Conservation (phyloP, 2,888 invertebrate species). For the Subacronicta megacephala region DNA sequence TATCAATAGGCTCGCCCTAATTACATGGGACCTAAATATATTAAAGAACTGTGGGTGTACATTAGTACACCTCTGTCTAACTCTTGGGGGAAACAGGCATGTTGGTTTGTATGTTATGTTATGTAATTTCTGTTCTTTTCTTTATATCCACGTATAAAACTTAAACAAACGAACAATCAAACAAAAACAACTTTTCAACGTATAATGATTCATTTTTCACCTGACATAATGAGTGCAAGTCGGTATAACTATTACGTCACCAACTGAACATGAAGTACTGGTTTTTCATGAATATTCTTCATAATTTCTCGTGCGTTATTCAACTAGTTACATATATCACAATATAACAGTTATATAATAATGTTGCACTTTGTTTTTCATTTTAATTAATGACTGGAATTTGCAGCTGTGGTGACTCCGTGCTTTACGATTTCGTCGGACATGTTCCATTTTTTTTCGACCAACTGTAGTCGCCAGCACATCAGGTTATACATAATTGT, state of each 20-base stretch:
- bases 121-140: too few relatives aligned
- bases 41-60: too few relatives aligned
- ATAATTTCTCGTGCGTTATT: slow-evolving; percentile 49
- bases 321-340: slow-evolving; percentile 48
- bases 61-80: too few relatives aligned
- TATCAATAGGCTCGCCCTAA: too few relatives aligned
- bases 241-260: slow-evolving; percentile 24
- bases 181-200: slow-evolving; percentile 1
- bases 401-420: slow-evolving; percentile 16
- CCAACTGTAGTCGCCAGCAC: too few relatives aligned
- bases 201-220: slow-evolving; percentile 19
- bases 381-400: slow-evolving; percentile 44
- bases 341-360: slow-evolving; percentile 51
- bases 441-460: slow-evolving; percentile 1
- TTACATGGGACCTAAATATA: too few relatives aligned
- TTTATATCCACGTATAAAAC: too few relatives aligned
- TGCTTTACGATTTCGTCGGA: slow-evolving; percentile 12
- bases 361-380: slow-evolving; percentile 30
- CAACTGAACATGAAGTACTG: slow-evolving; percentile 27
- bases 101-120: too few relatives aligned
- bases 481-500: too few relatives aligned
- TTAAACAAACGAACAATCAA: too few relatives aligned
- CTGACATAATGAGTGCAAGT: slow-evolving; percentile 14
- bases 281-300: slow-evolving; percentile 56
- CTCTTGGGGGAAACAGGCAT: too few relatives aligned